Evolutionary conservation across 2,888 invertebrate genomes (phyloP), one percentile per base, ranked within the genome.

Genomic region (Amiota minor): DNA sequence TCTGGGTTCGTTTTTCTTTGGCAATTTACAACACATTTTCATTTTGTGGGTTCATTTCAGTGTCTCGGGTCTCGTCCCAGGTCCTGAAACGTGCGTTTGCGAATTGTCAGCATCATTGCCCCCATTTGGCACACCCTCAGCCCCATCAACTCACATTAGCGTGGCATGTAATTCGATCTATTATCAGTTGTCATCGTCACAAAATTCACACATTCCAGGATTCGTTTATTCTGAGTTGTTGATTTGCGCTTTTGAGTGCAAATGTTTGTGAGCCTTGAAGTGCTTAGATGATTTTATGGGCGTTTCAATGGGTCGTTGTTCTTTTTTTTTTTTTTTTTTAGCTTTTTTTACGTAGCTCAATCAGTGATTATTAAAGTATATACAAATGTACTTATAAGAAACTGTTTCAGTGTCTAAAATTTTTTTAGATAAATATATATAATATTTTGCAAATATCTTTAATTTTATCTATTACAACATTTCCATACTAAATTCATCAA

Each of bases 101-200:
- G 49, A 65, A 65, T 65, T 65, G 65, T 65, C 65, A 18, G 10
- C 65, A 65, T 49, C 59, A 16, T 59, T 50, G 59, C n/a, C 59
- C 59, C 20, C 59, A 59, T 35, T 35, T 35, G 35, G 35, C 2
- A 35, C 35, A 35, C 35, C 35, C 35, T 4, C 35, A 35, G 35
- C 6, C 35, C 35, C 67, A 68, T 23, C 62, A 11, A 9, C 12
- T 14, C 14, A 62, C 62, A 62, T 62, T 59, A 59, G 59, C 59
- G 59, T 20, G 67, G 14, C 67, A 76, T 83, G 86, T 86, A 86
- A 87, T 87, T 86, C 86, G 85, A 86, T 87, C 86, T 83, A 83
- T 87, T 86, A 86, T 87, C 84, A 86, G 85, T 87, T 87, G 87
- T 86, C 86, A 84, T 86, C 84, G 86, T 79, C 80, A 79, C 78